Conservation (phyloP, 2,797 vertebrate genomes). For the Parauchenoglanis punctatus region DNA sequence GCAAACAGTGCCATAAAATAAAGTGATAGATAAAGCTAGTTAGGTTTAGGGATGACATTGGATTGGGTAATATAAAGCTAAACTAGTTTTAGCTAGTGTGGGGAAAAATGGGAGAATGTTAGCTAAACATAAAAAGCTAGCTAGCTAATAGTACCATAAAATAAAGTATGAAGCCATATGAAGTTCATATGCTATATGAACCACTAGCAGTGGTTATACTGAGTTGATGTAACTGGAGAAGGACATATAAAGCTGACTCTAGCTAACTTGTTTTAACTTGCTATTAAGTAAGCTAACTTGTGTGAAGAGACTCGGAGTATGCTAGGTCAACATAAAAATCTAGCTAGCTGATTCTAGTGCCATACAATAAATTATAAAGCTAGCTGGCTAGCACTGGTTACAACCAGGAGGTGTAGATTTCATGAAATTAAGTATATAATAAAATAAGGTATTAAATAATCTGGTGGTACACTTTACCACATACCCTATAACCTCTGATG, state of each 20-base stretch:
- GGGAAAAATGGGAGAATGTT: neutral
- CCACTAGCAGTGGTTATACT: neutral
- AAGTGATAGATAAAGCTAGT: neutral
- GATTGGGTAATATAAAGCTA: too few relatives aligned
- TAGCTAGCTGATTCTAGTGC: neutral
- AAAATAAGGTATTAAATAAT: neutral
- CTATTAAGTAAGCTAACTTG: neutral
- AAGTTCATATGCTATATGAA: too few relatives aligned
- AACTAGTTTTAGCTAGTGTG: neutral
- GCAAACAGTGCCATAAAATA: neutral
- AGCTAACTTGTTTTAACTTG: neutral
- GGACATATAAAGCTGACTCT: neutral
- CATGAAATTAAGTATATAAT: neutral
- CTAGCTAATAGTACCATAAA: neutral
- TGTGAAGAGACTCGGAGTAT: neutral
- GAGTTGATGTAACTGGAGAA: neutral
- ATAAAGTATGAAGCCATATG: neutral
- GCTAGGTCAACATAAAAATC: neutral
- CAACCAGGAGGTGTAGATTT: neutral
- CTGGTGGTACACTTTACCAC: neutral
- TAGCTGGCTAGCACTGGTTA: neutral
- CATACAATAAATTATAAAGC: neutral
- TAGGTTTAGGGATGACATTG: neutral
- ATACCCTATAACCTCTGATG: neutral
- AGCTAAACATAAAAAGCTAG: neutral